Evolutionary conservation across 2,888 invertebrate genomes (phyloP), one percentile per base, ranked within the genome.

Genomic region (Sarcophaga carnaria): DNA sequence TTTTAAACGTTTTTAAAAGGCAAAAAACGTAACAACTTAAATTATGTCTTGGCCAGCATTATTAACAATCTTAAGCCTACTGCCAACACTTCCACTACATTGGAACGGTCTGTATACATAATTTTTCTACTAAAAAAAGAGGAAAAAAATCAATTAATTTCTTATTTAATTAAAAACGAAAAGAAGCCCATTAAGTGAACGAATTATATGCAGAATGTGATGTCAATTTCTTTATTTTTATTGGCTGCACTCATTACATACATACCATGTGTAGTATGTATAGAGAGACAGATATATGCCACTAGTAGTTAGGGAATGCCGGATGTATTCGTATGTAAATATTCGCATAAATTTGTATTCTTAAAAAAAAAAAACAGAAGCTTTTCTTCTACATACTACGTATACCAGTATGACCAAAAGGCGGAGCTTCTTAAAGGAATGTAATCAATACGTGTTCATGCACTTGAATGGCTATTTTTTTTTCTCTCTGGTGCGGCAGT

Each of bases 111-210:
- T 37, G 37, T 8, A 37, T 37, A 8, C 6, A 37, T 37, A 37
- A 37, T 37, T 37, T 0, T 6, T 37, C 37, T 37, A 5, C 37
- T 37, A 2, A 37, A 37, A 37, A 37, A 37, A 37, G 22, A 1
- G 1, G 1, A 22, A 22, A 22, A 22, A 37, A 37, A 37, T 37
- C 37, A 37, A 37, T 54, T 54, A 14, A 54, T 54, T 54, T 54
- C 17, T 54, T 54, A 54, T 54, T 54, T 54, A 14, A 17, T 54
- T 54, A 49, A 37, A 54, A 49, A 49, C 1, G 0, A 49, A 54
- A 54, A 47, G 69, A 69, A 69, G 47, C 69, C 69, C n/a, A 69
- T 47, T 69, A 69, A 69, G 69, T 69, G 47, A 69, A 22, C 17
- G 12, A 47, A n/a, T 22, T 22, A 47, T 14, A 20, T 11, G 12